Evolutionary conservation across 2,888 invertebrate species (phyloP).

Genomic region (Acrobasis consociella): DNA sequence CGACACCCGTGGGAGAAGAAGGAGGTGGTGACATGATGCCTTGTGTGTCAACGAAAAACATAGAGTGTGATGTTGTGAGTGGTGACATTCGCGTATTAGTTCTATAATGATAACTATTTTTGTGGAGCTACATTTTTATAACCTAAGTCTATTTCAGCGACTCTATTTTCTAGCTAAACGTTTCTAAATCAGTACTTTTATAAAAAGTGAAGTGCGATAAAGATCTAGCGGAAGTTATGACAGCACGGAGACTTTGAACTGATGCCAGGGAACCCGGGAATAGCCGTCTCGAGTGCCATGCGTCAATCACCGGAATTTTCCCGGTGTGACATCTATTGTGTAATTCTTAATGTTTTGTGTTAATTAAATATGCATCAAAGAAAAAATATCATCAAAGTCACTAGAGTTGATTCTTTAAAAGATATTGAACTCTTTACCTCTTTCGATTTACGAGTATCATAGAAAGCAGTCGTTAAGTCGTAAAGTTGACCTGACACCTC

Average conservation of each 20-base stretch:
- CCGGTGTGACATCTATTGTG: not conserved
- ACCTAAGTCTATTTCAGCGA: not conserved
- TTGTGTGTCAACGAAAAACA: no score
- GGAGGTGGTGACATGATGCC: no score
- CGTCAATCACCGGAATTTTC: conserved; percentile 8
- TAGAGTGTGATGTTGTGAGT: no score
- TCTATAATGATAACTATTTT: not conserved
- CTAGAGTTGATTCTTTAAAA: no score
- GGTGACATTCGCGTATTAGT: no score
- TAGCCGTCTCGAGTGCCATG: not conserved
- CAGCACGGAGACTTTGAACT: conserved; percentile 9
- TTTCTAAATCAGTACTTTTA: not conserved
- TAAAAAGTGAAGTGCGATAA: conserved; percentile 13
- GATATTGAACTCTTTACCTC: no score
- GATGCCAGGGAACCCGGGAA: conserved; percentile 17
- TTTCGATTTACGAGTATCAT: no score
- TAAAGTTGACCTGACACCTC: no score
- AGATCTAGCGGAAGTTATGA: conserved; percentile 22
- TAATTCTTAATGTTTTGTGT: not conserved
- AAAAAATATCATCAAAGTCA: no score
- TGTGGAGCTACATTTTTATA: not conserved
- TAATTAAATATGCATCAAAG: no score
- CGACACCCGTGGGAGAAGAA: no score
- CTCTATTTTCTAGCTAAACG: not conserved
- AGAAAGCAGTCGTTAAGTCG: no score